Evolutionary conservation across 2,888 invertebrate species (phyloP), one percentile per base, ranked within the genome.

Genomic region (Romanomermis culicivorax): DNA sequence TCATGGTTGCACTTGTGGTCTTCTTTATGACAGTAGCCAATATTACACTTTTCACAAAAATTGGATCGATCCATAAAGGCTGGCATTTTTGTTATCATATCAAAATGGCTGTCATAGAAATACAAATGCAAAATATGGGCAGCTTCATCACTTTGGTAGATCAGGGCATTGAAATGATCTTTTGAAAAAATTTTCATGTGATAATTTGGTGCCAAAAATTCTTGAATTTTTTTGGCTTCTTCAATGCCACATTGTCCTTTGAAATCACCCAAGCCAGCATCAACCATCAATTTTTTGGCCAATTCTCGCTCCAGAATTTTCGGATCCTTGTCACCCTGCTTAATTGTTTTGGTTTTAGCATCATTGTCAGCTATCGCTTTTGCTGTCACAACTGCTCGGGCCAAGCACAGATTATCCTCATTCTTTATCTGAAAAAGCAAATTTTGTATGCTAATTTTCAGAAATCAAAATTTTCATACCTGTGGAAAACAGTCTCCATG

Each of bases 351-450:
- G 11, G 11, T 11, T 36, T 17, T 7, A 36, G 36, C 17, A 17
- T 36, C 36, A 7, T 36, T 17, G 36, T 36, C 11, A 17, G 17
- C 17, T 11, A 11, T 36, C 11, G 36, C 36, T 7, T 11, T 17
- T 36, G 36, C 36, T 36, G 36, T 36, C 36, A 36, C 36, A 7
- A 36, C 36, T 11, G 36, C 36, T 36, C 36, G 17, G n/a, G n/a
- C n/a, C n/a, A n/a, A n/a, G n/a, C n/a, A n/a, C n/a, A n/a, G n/a
- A n/a, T n/a, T n/a, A n/a, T n/a, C n/a, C n/a, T n/a, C n/a, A n/a
- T n/a, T n/a, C n/a, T n/a, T n/a, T n/a, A n/a, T n/a, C n/a, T n/a
- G 30, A 29, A 47, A 30, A 3, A 56, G 30, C 25, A 25, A 45
- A n/a, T n/a, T n/a, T n/a, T n/a, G n/a, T n/a, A n/a, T n/a, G n/a